A percentile compares a stretch with the other conserved stretches of the same genome.
Conservation (phyloP, 1,140 invertebrate species). For the Drosophila micromelanica region DNA sequence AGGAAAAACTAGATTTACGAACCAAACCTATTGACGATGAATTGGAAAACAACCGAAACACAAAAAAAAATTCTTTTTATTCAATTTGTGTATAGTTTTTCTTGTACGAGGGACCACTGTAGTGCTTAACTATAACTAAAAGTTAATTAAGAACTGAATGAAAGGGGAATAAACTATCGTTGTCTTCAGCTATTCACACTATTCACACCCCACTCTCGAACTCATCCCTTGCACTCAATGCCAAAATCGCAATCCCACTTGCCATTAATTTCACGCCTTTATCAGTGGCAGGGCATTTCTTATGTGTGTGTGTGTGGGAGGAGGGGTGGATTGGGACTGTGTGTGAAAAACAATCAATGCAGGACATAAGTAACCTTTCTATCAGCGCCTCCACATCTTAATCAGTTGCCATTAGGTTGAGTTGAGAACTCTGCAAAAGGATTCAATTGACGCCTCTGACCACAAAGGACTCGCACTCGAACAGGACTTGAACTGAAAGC, state of each 20-base stretch:
- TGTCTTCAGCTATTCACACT: background rate
- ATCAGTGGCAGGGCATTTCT: slow-evolving; percentile 20
- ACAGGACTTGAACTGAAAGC: background rate
- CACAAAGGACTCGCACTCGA: slow-evolving; percentile 45
- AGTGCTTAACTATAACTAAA: background rate
- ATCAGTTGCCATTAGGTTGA: slow-evolving; percentile 70
- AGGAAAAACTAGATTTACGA: too few relatives aligned
- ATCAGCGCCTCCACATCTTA: slow-evolving; percentile 63
- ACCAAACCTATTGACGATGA: too few relatives aligned
- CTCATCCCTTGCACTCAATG: background rate
- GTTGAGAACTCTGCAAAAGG: slow-evolving; percentile 43
- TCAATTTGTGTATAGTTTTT: too few relatives aligned
- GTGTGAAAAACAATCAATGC: slow-evolving; percentile 68
- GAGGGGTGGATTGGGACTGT: background rate
- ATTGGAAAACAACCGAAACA: too few relatives aligned
- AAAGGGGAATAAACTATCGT: background rate
- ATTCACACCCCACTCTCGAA: background rate
- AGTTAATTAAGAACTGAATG: background rate
- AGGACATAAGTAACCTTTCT: slow-evolving; percentile 71
- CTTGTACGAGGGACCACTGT: background rate
- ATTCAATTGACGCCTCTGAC: slow-evolving; percentile 75
- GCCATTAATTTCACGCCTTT: slow-evolving; percentile 31
- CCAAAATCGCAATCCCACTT: background rate
- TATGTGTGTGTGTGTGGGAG: background rate
- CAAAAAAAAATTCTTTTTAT: too few relatives aligned